Evolutionary conservation across 2,113 vertebrate species (phyloP).

Genomic region (Salvelinus namaycush): DNA sequence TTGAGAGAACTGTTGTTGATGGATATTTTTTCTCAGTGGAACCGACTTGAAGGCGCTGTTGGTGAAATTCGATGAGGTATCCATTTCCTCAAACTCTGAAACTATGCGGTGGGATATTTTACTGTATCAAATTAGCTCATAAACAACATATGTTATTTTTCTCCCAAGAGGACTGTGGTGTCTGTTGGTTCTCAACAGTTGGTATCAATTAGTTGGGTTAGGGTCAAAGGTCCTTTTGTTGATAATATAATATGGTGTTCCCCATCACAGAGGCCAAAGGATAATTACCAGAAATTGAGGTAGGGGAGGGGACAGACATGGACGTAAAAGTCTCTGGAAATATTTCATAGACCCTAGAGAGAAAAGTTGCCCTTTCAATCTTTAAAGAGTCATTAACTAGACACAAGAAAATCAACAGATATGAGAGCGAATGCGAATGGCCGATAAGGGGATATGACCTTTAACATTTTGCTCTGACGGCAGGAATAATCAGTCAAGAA

Average conservation of each 20-base stretch:
- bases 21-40: neutral
- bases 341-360: slow-evolving; percentile 32
- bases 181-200: slow-evolving; percentile 7
- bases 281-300: slow-evolving; percentile 16
- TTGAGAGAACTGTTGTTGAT: neutral
- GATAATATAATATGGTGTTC: slow-evolving; percentile 12
- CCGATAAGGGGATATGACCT: slow-evolving; percentile 27
- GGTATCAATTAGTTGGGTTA: slow-evolving; percentile 8
- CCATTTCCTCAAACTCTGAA: neutral
- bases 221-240: neutral
- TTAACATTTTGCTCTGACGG: slow-evolving; percentile 28
- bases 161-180: neutral
- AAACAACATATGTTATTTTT: neutral
- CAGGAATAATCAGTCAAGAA: slow-evolving; percentile 29
- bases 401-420: slow-evolving; percentile 21
- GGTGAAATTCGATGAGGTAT: slow-evolving; percentile 2
- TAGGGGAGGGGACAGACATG: neutral
- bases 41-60: neutral
- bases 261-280: slow-evolving; percentile 3
- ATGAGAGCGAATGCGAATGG: slow-evolving; percentile 1
- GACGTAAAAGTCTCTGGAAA: slow-evolving; percentile 4
- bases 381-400: neutral
- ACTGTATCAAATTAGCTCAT: neutral
- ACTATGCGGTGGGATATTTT: neutral
- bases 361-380: slow-evolving; percentile 32